phyloP scores from a whole-genome alignment of 2,888 invertebrate genomes.

The Rhamphomyia laevipes region DNA sequence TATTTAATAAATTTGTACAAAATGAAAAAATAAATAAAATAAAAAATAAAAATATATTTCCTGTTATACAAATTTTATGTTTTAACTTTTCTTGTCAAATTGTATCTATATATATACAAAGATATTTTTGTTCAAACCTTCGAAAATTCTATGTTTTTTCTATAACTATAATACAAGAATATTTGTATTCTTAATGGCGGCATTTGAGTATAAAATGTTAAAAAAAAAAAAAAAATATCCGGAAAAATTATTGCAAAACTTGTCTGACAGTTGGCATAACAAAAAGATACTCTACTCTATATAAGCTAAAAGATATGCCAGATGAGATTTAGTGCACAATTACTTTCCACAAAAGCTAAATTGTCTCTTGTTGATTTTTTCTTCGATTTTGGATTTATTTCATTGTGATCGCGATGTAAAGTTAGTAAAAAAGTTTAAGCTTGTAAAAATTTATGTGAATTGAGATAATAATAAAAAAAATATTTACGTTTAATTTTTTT shows the following conservation, averaged over 20 bases:
- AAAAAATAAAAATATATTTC: no score
- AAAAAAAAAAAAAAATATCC: slow-evolving; percentile 9
- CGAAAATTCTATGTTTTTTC: not conserved
- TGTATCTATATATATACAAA: no score
- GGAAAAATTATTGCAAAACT: slow-evolving; percentile 25
- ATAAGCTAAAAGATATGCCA: not conserved
- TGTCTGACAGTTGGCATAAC: slow-evolving; percentile 25
- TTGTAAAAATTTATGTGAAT: no score
- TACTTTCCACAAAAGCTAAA: not conserved
- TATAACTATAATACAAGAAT: slow-evolving; percentile 2
- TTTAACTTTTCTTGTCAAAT: no score
- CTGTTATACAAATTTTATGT: no score
- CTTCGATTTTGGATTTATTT: slow-evolving; percentile 10
- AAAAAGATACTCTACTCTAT: slow-evolving; percentile 16
- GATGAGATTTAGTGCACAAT: not conserved
- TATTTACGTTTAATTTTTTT: not conserved
- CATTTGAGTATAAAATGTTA: not conserved
- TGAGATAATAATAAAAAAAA: not conserved
- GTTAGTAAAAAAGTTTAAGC: not conserved
- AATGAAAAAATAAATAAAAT: no score
- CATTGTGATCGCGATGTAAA: slow-evolving; percentile 12
- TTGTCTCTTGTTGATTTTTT: slow-evolving; percentile 3
- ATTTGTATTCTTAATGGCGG: not conserved
- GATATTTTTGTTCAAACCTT: no score
- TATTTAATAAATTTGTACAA: no score